A percentile compares a stretch with the other conserved stretches of the same genome.
Evolutionary conservation across 2,113 vertebrate genomes (phyloP).

Genomic region (Aleadryas rufinucha): DNA sequence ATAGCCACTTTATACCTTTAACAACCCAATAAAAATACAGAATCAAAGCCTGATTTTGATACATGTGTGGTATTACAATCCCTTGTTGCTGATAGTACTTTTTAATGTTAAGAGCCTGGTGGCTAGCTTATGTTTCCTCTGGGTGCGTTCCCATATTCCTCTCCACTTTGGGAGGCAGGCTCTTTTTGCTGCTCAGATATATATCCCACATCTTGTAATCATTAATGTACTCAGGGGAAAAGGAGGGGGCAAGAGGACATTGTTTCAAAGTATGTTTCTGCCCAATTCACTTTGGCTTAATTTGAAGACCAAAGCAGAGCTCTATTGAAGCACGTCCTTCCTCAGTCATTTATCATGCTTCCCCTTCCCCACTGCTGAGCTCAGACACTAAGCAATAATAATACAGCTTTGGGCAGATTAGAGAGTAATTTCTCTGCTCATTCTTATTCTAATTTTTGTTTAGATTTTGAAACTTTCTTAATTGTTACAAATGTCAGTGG

Average conservation of each 20-base stretch:
- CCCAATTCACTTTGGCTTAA: slow-evolving; percentile 66
- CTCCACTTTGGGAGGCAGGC: slow-evolving; percentile 19
- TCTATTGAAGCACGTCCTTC: slow-evolving; percentile 43
- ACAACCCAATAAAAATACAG: slow-evolving; percentile 8
- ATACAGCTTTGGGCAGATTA: neutral
- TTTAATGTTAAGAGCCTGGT: slow-evolving; percentile 51
- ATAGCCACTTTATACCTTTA: neutral
- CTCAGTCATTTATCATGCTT: slow-evolving; percentile 49
- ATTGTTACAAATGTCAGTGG: neutral
- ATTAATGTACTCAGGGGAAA: slow-evolving; percentile 55
- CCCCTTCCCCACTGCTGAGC: neutral
- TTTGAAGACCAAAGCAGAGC: slow-evolving; percentile 60
- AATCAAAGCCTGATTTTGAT: neutral
- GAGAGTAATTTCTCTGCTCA: neutral
- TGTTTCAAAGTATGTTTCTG: slow-evolving; percentile 68
- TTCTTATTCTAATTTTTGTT: slow-evolving; percentile 8
- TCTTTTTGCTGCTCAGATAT: slow-evolving; percentile 30
- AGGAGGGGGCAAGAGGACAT: slow-evolving; percentile 55
- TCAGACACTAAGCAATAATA: slow-evolving; percentile 16
- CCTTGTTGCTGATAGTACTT: slow-evolving; percentile 34
- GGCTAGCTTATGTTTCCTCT: slow-evolving; percentile 52
- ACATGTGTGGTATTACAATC: neutral
- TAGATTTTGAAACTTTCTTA: neutral
- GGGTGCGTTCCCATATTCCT: slow-evolving; percentile 30
- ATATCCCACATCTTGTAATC: slow-evolving; percentile 67